Conservation (phyloP, 1,140 invertebrate genomes). For the Eufriesea mexicana region DNA sequence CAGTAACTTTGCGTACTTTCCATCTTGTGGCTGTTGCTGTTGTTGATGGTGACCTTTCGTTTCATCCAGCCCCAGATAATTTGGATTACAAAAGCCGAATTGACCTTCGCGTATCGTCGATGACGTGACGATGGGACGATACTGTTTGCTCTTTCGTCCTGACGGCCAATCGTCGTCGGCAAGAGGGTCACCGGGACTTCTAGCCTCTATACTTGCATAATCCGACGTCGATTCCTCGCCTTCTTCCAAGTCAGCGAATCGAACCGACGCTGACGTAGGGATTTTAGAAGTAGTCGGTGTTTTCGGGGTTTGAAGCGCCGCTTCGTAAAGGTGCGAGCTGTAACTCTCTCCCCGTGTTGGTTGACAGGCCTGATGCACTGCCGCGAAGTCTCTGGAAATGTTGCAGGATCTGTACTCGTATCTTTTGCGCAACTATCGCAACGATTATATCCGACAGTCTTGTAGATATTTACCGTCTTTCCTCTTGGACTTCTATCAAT, state of each 20-base stretch:
- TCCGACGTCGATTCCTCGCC: slow-evolving; percentile 89
- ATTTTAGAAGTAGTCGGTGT: slow-evolving; percentile 84
- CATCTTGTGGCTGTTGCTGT: slow-evolving; percentile 72
- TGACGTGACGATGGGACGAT: slow-evolving; percentile 65
- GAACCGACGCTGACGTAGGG: slow-evolving; percentile 86
- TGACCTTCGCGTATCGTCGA: slow-evolving; percentile 81
- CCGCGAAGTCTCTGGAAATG: slow-evolving; percentile 77
- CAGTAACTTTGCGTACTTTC: slow-evolving; percentile 81
- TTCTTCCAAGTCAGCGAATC: slow-evolving; percentile 85
- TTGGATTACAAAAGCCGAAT: slow-evolving; percentile 88
- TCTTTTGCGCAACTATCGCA: not conserved
- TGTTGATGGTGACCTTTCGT: slow-evolving; percentile 33
- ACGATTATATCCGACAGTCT: not conserved
- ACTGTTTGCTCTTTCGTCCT: slow-evolving; percentile 71
- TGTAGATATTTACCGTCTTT: slow-evolving; percentile 72
- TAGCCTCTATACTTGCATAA: slow-evolving; percentile 88
- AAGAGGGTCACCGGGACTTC: slow-evolving; percentile 81
- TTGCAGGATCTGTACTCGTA: not conserved
- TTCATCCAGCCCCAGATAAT: slow-evolving; percentile 87
- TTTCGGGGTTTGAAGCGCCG: slow-evolving; percentile 83
- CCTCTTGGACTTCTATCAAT: slow-evolving; percentile 80
- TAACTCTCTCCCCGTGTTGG: slow-evolving; percentile 84
- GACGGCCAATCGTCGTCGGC: slow-evolving; percentile 83
- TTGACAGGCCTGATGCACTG: slow-evolving; percentile 82
- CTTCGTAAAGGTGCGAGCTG: slow-evolving; percentile 83